These are phyloP conservation scores for Micropoecilia bifurca DNA, from an alignment of 2,797 vertebrate species.

Conservation along the genomic window DNA sequence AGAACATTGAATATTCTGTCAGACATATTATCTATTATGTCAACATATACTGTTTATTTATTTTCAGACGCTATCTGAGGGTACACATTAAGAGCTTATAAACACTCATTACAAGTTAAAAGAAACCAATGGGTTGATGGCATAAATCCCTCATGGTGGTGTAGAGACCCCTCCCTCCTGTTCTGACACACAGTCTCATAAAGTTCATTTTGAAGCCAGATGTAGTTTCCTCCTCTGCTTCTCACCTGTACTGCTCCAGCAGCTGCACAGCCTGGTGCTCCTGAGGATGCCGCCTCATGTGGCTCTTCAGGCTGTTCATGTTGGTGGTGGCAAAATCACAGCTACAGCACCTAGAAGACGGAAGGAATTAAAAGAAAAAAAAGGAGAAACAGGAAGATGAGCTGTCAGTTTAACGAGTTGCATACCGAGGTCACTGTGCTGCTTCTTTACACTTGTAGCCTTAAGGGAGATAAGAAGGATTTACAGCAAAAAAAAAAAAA, in stretches of 20 bases:
- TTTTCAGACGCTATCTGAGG: background rate
- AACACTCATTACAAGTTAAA: constrained; percentile 3
- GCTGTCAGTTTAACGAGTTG: constrained; percentile 18
- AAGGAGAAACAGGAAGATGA: constrained; percentile 10
- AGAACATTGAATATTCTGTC: too few relatives aligned
- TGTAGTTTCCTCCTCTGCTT: background rate
- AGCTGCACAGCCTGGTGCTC: constrained; percentile 89
- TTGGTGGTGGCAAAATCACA: constrained; percentile 91
- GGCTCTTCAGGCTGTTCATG: constrained; percentile 91
- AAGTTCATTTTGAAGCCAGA: background rate
- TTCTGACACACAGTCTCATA: background rate
- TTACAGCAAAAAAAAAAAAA: constrained; percentile 23
- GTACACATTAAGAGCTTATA: background rate
- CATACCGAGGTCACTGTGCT: constrained; percentile 24
- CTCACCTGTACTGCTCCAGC: constrained; percentile 90
- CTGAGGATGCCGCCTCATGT: constrained; percentile 89
- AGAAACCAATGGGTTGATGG: constrained; percentile 29
- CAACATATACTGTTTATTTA: too few relatives aligned
- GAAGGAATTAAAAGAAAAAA: too few relatives aligned
- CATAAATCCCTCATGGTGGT: background rate
- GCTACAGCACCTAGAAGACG: constrained; percentile 80
- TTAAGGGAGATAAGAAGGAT: constrained; percentile 37
- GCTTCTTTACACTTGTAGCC: constrained; percentile 31
- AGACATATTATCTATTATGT: too few relatives aligned
- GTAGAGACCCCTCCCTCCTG: too few relatives aligned